Conservation (phyloP, 2,888 invertebrate species). For the Troilus luridus region DNA sequence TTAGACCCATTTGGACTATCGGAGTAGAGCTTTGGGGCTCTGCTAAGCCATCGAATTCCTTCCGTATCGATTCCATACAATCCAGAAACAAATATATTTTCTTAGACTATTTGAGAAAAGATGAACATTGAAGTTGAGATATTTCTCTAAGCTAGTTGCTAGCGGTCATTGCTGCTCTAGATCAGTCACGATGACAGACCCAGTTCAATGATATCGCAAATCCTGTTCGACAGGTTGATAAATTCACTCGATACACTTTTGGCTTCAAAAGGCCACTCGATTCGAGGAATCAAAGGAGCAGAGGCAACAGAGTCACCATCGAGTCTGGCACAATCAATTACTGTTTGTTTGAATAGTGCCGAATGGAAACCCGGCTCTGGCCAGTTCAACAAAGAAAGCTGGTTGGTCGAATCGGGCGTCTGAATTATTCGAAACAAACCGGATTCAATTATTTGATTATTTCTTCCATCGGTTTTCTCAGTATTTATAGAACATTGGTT, state of each 20-base stretch:
- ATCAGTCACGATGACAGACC: not conserved
- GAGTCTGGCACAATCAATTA: not conserved
- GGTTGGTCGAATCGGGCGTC: not conserved
- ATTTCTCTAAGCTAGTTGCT: not conserved
- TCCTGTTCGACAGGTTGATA: not conserved
- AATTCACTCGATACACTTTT: not conserved
- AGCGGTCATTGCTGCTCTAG: not conserved
- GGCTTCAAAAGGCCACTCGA: not conserved
- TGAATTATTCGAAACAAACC: not conserved
- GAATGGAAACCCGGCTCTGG: not conserved
- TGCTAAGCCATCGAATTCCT: too few relatives aligned
- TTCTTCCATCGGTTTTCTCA: not conserved
- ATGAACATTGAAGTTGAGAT: too few relatives aligned
- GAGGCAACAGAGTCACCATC: not conserved
- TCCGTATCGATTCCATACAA: too few relatives aligned
- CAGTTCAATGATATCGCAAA: not conserved
- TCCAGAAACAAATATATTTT: too few relatives aligned
- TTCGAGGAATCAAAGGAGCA: not conserved
- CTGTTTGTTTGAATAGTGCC: not conserved
- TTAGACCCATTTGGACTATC: too few relatives aligned
- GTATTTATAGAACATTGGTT: too few relatives aligned
- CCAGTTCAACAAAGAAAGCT: not conserved
- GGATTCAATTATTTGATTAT: not conserved
- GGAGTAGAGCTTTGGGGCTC: too few relatives aligned
- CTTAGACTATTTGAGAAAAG: too few relatives aligned